These are phyloP conservation scores for Euphydryas editha DNA, from an alignment of 2,888 invertebrate species.

Conservation along the genomic window DNA sequence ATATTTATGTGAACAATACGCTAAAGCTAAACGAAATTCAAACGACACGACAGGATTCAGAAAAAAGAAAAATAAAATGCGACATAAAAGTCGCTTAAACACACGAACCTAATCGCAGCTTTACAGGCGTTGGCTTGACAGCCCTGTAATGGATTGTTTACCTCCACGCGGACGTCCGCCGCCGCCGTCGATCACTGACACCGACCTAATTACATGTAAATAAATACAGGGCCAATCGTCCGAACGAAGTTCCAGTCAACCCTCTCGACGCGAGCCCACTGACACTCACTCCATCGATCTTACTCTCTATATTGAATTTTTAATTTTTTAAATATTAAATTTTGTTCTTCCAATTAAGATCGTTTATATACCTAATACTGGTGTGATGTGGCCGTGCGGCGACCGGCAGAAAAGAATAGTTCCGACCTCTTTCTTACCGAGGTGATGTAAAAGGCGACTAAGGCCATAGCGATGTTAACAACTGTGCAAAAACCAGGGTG, in stretches of 20 bases:
- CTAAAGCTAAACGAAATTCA: not conserved
- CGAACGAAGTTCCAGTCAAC: conserved; percentile 54
- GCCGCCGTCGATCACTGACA: conserved; percentile 73
- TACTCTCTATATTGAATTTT: conserved; percentile 33
- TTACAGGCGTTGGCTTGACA: conserved; percentile 56
- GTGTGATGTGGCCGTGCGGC: not conserved
- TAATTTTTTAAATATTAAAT: conserved; percentile 17
- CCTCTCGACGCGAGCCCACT: conserved; percentile 44
- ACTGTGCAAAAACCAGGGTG: too few relatives aligned
- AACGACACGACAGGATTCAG: not conserved
- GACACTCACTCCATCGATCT: conserved; percentile 28
- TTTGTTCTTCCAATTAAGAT: not conserved
- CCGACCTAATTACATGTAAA: conserved; percentile 79
- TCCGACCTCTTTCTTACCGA: too few relatives aligned
- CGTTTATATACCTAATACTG: not conserved
- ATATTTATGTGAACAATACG: too few relatives aligned
- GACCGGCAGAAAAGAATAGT: too few relatives aligned
- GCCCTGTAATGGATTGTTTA: conserved; percentile 76
- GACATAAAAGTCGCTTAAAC: not conserved
- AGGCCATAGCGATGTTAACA: too few relatives aligned
- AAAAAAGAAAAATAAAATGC: not conserved
- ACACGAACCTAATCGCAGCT: conserved; percentile 34
- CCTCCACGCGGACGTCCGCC: conserved; percentile 67
- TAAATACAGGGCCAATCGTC: conserved; percentile 64
- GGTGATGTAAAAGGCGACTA: too few relatives aligned